These are phyloP conservation scores for Thunnus maccoyii DNA, from an alignment of 2,113 vertebrate species.

Conservation along the genomic window DNA sequence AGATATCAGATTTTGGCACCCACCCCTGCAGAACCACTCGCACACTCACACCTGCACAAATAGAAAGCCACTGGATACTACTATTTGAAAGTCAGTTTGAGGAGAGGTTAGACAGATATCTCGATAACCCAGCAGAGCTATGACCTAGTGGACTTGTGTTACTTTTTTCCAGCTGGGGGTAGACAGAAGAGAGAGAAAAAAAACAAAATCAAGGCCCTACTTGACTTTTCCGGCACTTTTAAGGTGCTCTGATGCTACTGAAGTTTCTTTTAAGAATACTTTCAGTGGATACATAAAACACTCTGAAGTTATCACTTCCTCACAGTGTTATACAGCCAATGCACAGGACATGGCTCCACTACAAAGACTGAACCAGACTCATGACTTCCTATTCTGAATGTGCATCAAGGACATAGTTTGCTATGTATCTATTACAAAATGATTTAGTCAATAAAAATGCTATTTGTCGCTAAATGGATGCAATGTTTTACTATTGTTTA, in stretches of 20 bases:
- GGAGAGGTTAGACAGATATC: conserved; percentile 10
- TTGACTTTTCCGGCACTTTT: conserved; percentile 64
- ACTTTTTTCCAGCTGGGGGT: conserved; percentile 33
- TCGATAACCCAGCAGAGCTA: conserved; percentile 20
- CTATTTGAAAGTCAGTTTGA: conserved; percentile 35
- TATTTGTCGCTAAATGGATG: background rate
- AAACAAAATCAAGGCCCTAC: conserved; percentile 34
- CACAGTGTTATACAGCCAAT: conserved; percentile 13
- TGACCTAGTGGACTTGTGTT: conserved; percentile 57
- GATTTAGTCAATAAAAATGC: background rate
- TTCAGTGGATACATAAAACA: conserved; percentile 66
- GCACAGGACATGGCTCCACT: conserved; percentile 22
- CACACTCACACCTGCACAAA: conserved; percentile 9
- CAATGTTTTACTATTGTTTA: background rate
- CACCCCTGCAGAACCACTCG: too few species aligned
- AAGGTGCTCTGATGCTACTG: conserved; percentile 60
- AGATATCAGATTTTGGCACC: too few species aligned
- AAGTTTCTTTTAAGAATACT: conserved; percentile 48
- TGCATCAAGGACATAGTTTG: conserved; percentile 28
- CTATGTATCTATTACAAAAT: background rate
- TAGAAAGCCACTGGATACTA: background rate
- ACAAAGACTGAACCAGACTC: conserved; percentile 42
- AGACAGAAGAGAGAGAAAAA: background rate
- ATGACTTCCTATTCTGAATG: conserved; percentile 18
- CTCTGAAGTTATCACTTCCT: conserved; percentile 67